Conservation (phyloP, 1,140 invertebrate genomes). For the Vanessa atalanta region DNA sequence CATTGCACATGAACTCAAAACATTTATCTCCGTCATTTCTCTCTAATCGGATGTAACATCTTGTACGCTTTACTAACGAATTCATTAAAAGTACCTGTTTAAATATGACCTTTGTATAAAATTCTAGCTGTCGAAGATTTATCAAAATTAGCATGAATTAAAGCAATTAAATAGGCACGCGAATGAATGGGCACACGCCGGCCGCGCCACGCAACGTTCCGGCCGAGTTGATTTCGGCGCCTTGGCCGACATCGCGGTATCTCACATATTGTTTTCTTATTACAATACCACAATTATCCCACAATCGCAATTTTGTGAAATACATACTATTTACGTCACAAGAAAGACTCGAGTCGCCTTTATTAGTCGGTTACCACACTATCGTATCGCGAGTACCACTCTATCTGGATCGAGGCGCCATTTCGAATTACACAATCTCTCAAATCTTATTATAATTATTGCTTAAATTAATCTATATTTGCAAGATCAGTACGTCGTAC, state of each 20-base stretch:
- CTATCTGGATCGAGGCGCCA: not conserved
- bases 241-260: slow-evolving; percentile 47
- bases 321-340: slow-evolving; percentile 30
- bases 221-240: slow-evolving; percentile 36
- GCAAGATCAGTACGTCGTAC: too few species aligned
- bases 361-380: not conserved
- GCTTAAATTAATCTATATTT: too few species aligned
- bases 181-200: not conserved
- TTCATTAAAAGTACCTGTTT: too few species aligned
- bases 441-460: too few species aligned
- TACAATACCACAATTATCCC: slow-evolving; percentile 39
- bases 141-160: not conserved
- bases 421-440: not conserved
- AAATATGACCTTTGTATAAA: too few species aligned
- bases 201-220: slow-evolving; percentile 28
- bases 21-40: not conserved
- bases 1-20: too few species aligned
- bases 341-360: not conserved
- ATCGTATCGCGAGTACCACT: not conserved
- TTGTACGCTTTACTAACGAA: too few species aligned
- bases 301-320: slow-evolving; percentile 29
- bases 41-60: not conserved
- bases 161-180: slow-evolving; percentile 8
- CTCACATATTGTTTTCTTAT: slow-evolving; percentile 38
- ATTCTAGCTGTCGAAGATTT: too few species aligned